phyloP scores from a whole-genome alignment of 2,797 vertebrate species.

The Anas acuta region DNA sequence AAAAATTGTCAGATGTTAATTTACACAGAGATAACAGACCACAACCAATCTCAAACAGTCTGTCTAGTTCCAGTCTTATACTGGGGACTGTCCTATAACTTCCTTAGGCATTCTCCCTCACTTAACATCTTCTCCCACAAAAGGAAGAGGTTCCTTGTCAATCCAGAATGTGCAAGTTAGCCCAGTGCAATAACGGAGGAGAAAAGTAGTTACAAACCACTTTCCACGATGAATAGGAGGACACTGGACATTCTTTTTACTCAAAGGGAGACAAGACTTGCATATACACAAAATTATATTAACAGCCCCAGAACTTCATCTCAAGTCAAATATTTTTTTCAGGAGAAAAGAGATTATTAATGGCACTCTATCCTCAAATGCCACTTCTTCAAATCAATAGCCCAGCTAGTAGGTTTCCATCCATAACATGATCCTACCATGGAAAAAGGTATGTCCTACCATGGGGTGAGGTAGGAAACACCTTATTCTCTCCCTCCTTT shows the following conservation, averaged over 20 bases:
- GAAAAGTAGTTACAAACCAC: background rate
- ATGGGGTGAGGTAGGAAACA: background rate
- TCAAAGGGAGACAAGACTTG: background rate
- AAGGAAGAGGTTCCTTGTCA: background rate
- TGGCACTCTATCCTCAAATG: background rate
- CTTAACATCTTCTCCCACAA: background rate
- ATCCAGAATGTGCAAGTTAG: background rate
- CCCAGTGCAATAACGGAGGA: background rate
- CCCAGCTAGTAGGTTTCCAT: background rate
- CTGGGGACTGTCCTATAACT: background rate
- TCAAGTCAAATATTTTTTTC: background rate
- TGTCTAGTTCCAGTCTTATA: background rate
- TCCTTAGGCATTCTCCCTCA: background rate
- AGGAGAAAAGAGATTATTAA: background rate
- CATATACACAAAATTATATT: background rate
- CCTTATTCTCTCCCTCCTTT: background rate
- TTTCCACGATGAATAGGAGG: background rate
- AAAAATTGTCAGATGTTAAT: background rate
- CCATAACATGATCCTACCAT: background rate
- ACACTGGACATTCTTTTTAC: background rate
- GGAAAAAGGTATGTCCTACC: background rate
- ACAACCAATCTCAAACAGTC: background rate
- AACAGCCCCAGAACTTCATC: background rate
- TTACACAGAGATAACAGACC: background rate
- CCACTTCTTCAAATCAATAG: background rate